Evolutionary conservation across 2,797 vertebrate genomes (phyloP), one percentile per base, ranked within the genome.

Genomic region (Eidolon dupreanum): DNA sequence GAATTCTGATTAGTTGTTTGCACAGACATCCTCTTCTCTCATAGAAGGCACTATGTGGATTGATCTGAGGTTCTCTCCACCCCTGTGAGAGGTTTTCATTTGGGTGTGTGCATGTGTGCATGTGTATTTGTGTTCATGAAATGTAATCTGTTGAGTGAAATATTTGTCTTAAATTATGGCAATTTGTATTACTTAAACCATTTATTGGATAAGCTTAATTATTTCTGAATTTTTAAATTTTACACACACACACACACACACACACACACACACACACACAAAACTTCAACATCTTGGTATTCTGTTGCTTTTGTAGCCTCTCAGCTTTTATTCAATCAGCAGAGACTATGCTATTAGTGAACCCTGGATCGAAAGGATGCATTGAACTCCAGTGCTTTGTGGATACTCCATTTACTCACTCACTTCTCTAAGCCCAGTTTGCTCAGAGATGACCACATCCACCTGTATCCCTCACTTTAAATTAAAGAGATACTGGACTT

Each of bases 301-400:
- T 86, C 12, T 77, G 0, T 49, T 73, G 46, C 41, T 82, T 84
- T 94, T 90, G 38, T 92, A 77, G 66, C 26, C 49, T 81, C 46
- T 90, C 55, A 94, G 77, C 70, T 71, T 97, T n/a, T 49, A n/a
- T 63, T 92, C 38, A 43, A 3, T 78, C n/a, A 92, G 41, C n/a
- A 75, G 68, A 59, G 26, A 66, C 31, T 9, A 22, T 93, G 71
- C 77, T 63, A 0, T 46, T 73, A 68, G 33, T 66, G 46, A 28
- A 22, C 28, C 8, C n/a, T 71, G 66, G 65, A 66, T 36, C 55
- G 79, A 59, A 88, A 94, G 77, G 51, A 38, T 22, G 0, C 13
- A 22, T 31, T 95, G 68, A 78, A 43, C 3, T 33, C 41, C 38
- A 61, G 12, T 90, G 51, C 19, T 49, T 16, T 68, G 51, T 75